Evolutionary conservation across 2,113 vertebrate species (phyloP).

Genomic region (Chloebia gouldiae): DNA sequence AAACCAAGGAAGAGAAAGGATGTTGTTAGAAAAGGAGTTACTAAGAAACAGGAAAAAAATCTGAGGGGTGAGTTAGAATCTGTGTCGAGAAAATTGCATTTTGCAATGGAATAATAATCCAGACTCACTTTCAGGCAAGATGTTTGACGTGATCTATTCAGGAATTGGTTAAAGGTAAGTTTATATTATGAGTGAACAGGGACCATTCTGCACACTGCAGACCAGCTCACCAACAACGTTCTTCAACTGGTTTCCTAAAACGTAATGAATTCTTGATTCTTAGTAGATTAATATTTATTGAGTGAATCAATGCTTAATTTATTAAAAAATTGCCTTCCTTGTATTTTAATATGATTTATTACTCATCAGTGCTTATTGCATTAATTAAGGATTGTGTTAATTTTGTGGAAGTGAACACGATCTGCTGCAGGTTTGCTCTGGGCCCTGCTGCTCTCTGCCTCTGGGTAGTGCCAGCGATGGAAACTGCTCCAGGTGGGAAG

Average conservation of each 20-base stretch:
- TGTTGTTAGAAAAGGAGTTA: neutral
- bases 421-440: neutral
- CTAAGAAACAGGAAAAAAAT: neutral
- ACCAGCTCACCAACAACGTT: neutral
- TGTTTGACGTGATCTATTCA: slow-evolving; percentile 41
- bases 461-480: neutral
- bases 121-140: slow-evolving; percentile 2
- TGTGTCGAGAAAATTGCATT: neutral
- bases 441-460: neutral
- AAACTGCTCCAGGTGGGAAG: neutral
- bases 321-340: slow-evolving; percentile 59
- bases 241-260: slow-evolving; percentile 38
- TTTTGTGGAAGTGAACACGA: neutral
- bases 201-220: neutral
- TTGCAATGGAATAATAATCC: neutral
- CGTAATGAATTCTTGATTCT: slow-evolving; percentile 42
- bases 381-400: slow-evolving; percentile 62
- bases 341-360: slow-evolving; percentile 66
- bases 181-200: slow-evolving; percentile 29
- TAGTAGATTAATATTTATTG: slow-evolving; percentile 63
- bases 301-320: slow-evolving; percentile 64
- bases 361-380: slow-evolving; percentile 55
- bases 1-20: slow-evolving; percentile 5
- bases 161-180: slow-evolving; percentile 51
- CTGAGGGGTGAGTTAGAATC: neutral